Conservation (phyloP, 2,888 invertebrate genomes). For the Hyposoter didymator region DNA sequence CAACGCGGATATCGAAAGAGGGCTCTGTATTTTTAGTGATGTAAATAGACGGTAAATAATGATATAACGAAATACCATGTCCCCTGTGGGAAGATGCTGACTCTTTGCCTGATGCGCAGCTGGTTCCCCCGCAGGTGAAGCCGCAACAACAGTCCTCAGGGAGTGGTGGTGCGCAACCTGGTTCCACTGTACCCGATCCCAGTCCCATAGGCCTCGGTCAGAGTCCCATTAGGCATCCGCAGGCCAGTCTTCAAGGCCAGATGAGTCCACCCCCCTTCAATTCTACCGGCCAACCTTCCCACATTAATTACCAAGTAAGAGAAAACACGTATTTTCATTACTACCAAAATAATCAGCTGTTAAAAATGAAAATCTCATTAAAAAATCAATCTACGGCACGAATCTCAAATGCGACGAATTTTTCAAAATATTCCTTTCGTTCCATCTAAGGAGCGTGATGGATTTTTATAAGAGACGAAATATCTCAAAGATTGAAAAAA, state of each 20-base stretch:
- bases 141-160: conserved; percentile 90
- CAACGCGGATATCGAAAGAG: not conserved
- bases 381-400: not conserved
- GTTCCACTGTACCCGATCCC: conserved; percentile 83
- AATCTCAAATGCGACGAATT: not conserved
- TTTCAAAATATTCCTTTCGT: not conserved
- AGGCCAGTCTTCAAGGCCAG: conserved; percentile 86
- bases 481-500: not conserved
- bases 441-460: not conserved
- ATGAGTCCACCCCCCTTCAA: conserved; percentile 85
- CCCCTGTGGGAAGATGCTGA: conserved; percentile 84
- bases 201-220: conserved; percentile 83
- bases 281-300: conserved; percentile 85
- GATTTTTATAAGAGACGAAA: not conserved
- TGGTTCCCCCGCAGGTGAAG: conserved; percentile 88
- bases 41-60: conserved; percentile 71
- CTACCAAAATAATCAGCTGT: conserved; percentile 30
- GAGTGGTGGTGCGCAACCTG: conserved; percentile 83
- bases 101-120: conserved; percentile 85
- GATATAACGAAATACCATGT: conserved; percentile 75
- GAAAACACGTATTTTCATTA: conserved; percentile 60
- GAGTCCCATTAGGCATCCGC: conserved; percentile 86
- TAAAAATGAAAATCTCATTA: not conserved
- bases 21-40: conserved; percentile 73
- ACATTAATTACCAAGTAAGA: conserved; percentile 90